These are phyloP conservation scores for Lagopus muta DNA, from an alignment of 2,113 vertebrate species.

Conservation along the genomic window DNA sequence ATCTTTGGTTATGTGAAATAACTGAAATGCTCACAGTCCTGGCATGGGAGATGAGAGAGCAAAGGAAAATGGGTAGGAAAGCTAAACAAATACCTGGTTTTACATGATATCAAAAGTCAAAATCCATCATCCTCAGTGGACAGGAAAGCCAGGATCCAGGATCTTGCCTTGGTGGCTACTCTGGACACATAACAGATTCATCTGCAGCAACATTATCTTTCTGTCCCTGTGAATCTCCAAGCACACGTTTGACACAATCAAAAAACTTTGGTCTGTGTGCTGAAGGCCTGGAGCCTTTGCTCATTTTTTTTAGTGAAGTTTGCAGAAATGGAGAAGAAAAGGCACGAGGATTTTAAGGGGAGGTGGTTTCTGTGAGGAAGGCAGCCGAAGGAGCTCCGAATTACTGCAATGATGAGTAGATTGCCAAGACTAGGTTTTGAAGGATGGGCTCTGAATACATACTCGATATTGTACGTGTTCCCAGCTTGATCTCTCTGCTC, in stretches of 20 bases:
- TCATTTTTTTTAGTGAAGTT: background rate
- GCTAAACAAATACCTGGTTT: background rate
- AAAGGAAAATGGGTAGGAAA: background rate
- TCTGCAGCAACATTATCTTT: background rate
- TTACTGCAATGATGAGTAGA: background rate
- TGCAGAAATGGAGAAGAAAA: background rate
- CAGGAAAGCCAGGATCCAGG: background rate
- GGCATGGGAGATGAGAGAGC: background rate
- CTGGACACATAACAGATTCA: background rate
- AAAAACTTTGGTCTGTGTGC: background rate
- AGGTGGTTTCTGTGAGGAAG: background rate
- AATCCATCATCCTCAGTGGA: background rate
- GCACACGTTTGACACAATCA: fast-evolving
- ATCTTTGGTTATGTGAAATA: background rate
- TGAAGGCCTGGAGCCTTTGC: background rate
- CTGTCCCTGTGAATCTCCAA: background rate
- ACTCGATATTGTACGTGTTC: background rate
- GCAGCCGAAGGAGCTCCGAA: background rate
- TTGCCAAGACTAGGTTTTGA: background rate
- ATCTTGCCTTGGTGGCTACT: background rate
- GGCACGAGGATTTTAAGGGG: background rate
- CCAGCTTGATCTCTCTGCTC: background rate
- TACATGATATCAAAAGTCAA: background rate
- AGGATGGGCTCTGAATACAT: background rate
- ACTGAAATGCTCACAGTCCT: background rate